These are phyloP conservation scores for Archips xylosteana DNA, from an alignment of 2,888 invertebrate species.

Conservation along the genomic window DNA sequence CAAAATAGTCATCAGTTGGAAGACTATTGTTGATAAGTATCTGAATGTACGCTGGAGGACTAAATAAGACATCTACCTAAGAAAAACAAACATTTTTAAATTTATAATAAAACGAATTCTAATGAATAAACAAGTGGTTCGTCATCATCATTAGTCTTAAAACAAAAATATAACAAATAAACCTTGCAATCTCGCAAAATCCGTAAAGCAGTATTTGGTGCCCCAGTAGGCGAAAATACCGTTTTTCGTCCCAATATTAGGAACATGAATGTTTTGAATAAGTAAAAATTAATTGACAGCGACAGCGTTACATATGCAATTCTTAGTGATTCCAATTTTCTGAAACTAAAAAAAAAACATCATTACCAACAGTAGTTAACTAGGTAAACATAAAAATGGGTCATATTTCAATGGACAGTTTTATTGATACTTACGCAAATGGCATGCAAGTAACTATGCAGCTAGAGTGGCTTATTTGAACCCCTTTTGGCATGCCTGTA, in stretches of 20 bases:
- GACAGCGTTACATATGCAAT: not conserved
- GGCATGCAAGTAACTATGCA: slow-evolving; percentile 15
- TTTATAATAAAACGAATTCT: too few relatives aligned
- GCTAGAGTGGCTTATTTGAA: slow-evolving; percentile 6
- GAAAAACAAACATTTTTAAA: not conserved
- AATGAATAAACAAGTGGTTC: too few relatives aligned
- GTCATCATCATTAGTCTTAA: too few relatives aligned
- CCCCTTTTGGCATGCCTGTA: slow-evolving; percentile 28
- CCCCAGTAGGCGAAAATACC: not conserved
- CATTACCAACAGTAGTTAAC: too few relatives aligned
- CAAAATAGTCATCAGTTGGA: slow-evolving; percentile 11
- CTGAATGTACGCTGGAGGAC: not conserved
- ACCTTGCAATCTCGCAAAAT: slow-evolving; percentile 18
- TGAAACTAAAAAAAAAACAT: slow-evolving; percentile 1
- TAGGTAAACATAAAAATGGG: too few relatives aligned
- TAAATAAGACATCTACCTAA: slow-evolving; percentile 16
- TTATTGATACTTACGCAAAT: slow-evolving; percentile 11
- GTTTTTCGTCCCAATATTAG: slow-evolving; percentile 19
- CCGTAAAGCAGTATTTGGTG: not conserved
- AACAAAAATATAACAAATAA: too few relatives aligned
- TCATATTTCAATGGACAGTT: too few relatives aligned
- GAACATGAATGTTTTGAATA: slow-evolving; percentile 19
- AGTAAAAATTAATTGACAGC: not conserved
- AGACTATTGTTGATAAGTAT: not conserved
- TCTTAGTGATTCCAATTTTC: not conserved